Evolutionary conservation across 2,888 invertebrate genomes (phyloP), one percentile per base, ranked within the genome.

Genomic region (Drosophila austrosaltans): DNA sequence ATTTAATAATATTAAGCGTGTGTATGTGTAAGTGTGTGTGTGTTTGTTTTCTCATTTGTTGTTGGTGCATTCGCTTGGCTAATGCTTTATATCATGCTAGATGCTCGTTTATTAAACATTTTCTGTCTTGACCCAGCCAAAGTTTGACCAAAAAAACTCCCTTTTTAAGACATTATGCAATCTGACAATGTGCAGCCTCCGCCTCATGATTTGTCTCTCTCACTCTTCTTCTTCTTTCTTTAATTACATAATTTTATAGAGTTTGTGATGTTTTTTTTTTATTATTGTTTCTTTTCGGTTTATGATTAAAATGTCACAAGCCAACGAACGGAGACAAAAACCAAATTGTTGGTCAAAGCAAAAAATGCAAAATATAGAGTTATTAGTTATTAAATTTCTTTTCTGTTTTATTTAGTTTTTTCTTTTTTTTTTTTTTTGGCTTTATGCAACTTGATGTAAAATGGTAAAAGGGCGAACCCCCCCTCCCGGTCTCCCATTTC

Each of bases 291-390:
- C 16, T 30, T 48, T 28, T 48, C 4, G 32, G 32, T 69, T 71
- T 76, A 73, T 76, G 75, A 82, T 87, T 74, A 72, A 83, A 88
- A 84, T 84, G 83, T 84, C 83, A 84, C 83, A 84, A 84, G 88
- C 82, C 83, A 87, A 81, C 75, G 80, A 73, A 75, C 82, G 73
- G 72, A 70, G 78, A 69, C 61, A 63, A 54, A 16, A 16, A 16
- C 16, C 68, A 48, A 20, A 63, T 57, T 57, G 63, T 63, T 61
- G 73, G 69, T 75, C 69, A 75, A 64, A 48, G 44, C 20, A 72
- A 65, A 62, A 22, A 25, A 32, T 57, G 48, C 16, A 79, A 39
- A 12, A 57, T 39, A 67, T 75, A 76, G 70, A 83, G 75, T 77
- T 83, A 86, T 82, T 86, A 78, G 86, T 86, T 77, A 81, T 78